Percentiles rank a stretch among this genome's conserved stretches.
Conservation (phyloP, 2,113 vertebrate genomes). For the Pogonocichla stellata region DNA sequence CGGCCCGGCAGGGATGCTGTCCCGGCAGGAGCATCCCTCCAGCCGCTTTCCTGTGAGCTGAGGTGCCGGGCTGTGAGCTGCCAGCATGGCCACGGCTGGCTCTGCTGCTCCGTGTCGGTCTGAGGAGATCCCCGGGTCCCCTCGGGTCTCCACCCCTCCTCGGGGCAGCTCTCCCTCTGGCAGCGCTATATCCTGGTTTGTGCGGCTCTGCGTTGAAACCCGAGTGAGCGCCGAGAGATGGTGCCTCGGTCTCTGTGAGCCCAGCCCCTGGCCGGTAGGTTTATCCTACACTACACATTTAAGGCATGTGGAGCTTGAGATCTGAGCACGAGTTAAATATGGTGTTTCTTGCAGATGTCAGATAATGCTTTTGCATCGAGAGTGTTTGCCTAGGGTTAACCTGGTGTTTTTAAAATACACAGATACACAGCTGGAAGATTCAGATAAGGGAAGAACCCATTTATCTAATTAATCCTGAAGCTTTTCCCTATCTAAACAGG, state of each 20-base stretch:
- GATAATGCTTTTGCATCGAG: not conserved
- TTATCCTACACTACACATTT: not conserved
- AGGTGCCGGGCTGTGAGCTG: not conserved
- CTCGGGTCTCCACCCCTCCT: not conserved
- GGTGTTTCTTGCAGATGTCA: not conserved
- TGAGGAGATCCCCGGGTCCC: not conserved
- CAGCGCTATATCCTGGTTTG: accelerated
- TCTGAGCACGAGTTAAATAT: too few species aligned
- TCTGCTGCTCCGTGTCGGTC: not conserved
- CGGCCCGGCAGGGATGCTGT: not conserved
- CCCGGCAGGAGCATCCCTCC: not conserved
- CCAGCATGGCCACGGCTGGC: accelerated
- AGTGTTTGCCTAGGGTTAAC: not conserved
- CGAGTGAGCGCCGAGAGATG: not conserved
- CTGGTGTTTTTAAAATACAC: not conserved
- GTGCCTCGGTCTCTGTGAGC: not conserved
- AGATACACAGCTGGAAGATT: not conserved
- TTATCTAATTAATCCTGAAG: not conserved
- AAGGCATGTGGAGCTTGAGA: not conserved
- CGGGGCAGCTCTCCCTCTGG: not conserved
- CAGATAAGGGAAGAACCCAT: not conserved
- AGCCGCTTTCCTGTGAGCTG: too few species aligned
- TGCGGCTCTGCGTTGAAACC: not conserved
- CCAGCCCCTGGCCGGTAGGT: not conserved
- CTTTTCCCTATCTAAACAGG: not conserved